These are phyloP conservation scores for human DNA, from an alignment of 2,113 vertebrate genomes.

Conservation along the genomic window GRCh38 chr20:58569501-58570000, in stretches of 20 bases:
- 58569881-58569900: rapidly evolving
- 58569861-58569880: rapidly evolving
- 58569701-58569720: not conserved
- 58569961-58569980: rapidly evolving
- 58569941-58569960: not conserved
- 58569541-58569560: not conserved
- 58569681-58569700: not conserved
- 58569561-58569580: not conserved
- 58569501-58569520: no score
- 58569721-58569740: rapidly evolving
- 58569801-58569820: not conserved
- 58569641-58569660: not conserved
- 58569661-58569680: not conserved
- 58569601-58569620: not conserved
- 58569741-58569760: not conserved
- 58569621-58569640: not conserved
- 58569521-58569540: rapidly evolving
- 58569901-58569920: no score
- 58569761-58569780: rapidly evolving
- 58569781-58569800: not conserved
- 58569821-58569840: rapidly evolving
- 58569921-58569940: rapidly evolving
- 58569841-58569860: not conserved
- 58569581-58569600: not conserved
- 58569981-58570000: not conserved